Evolutionary conservation across 2,113 vertebrate genomes (phyloP).

Genomic region (Ginglymostoma cirratum): DNA sequence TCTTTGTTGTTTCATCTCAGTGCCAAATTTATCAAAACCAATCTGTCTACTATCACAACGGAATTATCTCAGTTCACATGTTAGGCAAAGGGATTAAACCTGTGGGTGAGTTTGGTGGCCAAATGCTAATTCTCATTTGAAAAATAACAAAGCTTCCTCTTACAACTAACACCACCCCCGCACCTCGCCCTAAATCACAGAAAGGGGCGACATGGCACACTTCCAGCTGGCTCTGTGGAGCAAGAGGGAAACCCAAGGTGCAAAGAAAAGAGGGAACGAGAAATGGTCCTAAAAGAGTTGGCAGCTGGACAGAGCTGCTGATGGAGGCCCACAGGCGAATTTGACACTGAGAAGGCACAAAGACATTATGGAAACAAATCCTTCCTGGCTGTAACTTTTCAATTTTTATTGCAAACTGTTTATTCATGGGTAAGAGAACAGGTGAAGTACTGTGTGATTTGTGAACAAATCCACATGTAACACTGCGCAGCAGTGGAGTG

Average conservation of each 20-base stretch:
- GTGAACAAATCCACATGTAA: no score
- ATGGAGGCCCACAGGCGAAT: background rate
- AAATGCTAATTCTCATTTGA: background rate
- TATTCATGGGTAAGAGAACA: no score
- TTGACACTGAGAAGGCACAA: no score
- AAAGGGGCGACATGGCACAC: background rate
- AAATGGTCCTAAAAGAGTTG: background rate
- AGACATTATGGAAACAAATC: no score
- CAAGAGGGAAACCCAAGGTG: background rate
- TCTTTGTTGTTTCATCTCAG: background rate
- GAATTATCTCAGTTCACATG: background rate
- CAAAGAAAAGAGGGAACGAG: background rate
- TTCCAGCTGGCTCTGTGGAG: background rate
- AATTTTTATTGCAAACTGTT: no score
- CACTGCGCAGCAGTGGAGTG: no score
- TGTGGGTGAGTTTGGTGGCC: background rate
- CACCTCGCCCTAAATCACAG: background rate
- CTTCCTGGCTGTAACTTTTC: no score
- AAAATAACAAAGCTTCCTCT: background rate
- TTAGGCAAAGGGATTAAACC: background rate
- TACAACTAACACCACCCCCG: background rate
- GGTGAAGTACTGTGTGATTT: no score
- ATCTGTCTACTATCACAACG: background rate
- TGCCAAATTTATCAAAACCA: background rate
- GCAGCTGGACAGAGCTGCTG: background rate